Evolutionary conservation across 1,140 invertebrate genomes (phyloP).

Genomic region (Diachasma alloeum): DNA sequence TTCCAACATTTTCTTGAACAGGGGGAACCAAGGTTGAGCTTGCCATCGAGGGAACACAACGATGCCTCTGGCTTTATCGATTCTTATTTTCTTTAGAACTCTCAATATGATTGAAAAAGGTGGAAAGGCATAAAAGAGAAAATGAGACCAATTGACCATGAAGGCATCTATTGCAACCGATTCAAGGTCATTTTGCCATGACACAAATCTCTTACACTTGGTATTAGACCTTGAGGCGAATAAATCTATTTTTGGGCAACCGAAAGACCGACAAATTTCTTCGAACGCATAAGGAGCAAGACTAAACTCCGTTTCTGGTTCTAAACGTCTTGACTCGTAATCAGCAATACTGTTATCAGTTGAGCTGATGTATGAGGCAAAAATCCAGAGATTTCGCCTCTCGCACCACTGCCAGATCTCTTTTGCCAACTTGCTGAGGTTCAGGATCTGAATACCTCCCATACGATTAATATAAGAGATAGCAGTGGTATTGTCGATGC

Average conservation of each 20-base stretch:
- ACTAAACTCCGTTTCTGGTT: conserved; percentile 27
- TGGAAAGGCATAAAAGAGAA: conserved; percentile 36
- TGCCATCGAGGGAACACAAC: conserved; percentile 24
- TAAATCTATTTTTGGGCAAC: conserved; percentile 36
- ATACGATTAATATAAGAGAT: conserved; percentile 24
- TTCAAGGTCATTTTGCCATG: conserved; percentile 41
- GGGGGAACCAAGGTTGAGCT: conserved; percentile 28
- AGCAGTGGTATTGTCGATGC: conserved; percentile 29
- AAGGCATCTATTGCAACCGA: conserved; percentile 39
- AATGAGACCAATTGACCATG: conserved; percentile 38
- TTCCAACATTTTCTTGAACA: conserved; percentile 17
- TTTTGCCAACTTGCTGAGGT: conserved; percentile 13
- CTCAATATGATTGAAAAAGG: conserved; percentile 39
- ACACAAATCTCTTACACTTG: conserved; percentile 40
- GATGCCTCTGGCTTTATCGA: conserved; percentile 29
- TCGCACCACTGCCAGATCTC: conserved; percentile 32
- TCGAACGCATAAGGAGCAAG: conserved; percentile 19
- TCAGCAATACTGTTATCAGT: conserved; percentile 29
- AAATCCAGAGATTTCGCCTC: conserved; percentile 22
- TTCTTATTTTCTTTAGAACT: conserved; percentile 30
- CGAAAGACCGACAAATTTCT: conserved; percentile 32
- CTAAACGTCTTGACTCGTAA: conserved; percentile 22
- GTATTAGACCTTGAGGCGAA: conserved; percentile 40
- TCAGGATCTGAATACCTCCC: conserved; percentile 13
- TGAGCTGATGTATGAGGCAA: conserved; percentile 30